These are phyloP conservation scores for Yponomeuta malinellus DNA, from an alignment of 2,888 invertebrate species.

Conservation along the genomic window DNA sequence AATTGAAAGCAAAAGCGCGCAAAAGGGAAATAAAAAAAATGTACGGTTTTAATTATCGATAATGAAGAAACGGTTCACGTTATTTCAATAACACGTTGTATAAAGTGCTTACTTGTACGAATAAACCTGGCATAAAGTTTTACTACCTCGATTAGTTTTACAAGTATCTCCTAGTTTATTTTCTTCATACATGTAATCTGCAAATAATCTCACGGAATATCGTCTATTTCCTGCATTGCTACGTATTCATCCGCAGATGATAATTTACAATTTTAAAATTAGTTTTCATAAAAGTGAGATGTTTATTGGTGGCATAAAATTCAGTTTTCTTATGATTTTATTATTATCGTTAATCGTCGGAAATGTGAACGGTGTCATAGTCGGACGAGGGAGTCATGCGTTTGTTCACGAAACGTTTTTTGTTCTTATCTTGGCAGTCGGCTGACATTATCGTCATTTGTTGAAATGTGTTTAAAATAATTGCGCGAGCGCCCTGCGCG, in stretches of 20 bases:
- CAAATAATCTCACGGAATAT: not conserved
- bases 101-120: too few species aligned
- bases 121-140: too few species aligned
- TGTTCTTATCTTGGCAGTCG: slow-evolving; percentile 28
- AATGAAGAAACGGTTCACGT: too few species aligned
- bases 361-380: not conserved
- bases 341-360: not conserved
- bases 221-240: slow-evolving; percentile 2
- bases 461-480: slow-evolving; percentile 76
- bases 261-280: slow-evolving; percentile 2
- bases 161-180: too few species aligned
- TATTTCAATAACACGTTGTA: too few species aligned
- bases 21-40: too few species aligned
- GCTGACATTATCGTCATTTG: slow-evolving; percentile 72
- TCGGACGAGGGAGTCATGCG: slow-evolving; percentile 3
- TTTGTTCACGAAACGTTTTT: not conserved
- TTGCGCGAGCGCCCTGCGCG: slow-evolving; percentile 61
- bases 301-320: not conserved
- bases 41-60: too few species aligned
- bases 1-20: too few species aligned
- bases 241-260: not conserved
- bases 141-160: too few species aligned
- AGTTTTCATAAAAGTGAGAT: slow-evolving; percentile 5
- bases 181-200: not conserved
- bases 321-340: slow-evolving; percentile 3